Conservation (phyloP, 1,140 invertebrate genomes). For the Drosophila ogumai region DNA sequence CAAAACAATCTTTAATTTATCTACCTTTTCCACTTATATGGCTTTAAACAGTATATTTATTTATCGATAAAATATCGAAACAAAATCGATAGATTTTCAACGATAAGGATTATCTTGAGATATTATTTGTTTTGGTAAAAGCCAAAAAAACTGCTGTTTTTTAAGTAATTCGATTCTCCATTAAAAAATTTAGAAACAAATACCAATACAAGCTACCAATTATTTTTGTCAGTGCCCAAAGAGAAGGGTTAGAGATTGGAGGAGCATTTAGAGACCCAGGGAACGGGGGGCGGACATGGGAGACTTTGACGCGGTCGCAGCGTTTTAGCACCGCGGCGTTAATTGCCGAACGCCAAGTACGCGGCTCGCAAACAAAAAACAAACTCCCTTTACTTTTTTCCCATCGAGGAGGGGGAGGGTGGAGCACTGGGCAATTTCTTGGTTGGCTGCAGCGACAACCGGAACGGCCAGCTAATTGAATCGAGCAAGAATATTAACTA, state of each 20-base stretch:
- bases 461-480: conserved; percentile 47
- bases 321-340: conserved; percentile 71
- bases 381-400: conserved; percentile 8
- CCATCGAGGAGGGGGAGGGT: neutral
- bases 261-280: neutral
- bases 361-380: conserved; percentile 66
- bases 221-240: neutral
- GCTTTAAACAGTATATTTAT: neutral
- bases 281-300: neutral
- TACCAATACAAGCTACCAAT: neutral
- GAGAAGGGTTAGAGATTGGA: neutral
- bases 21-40: neutral
- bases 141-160: no score
- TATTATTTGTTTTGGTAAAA: no score
- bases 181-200: neutral
- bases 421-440: conserved; percentile 39
- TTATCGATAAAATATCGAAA: neutral
- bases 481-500: neutral
- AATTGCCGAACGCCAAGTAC: conserved; percentile 73
- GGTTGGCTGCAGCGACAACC: conserved; percentile 45
- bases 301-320: conserved; percentile 43
- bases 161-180: no score
- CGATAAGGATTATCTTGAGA: neutral
- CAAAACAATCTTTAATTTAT: no score
- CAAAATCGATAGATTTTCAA: neutral